Conservation (phyloP, 2,113 vertebrate species). For the Hipposideros armiger region DNA sequence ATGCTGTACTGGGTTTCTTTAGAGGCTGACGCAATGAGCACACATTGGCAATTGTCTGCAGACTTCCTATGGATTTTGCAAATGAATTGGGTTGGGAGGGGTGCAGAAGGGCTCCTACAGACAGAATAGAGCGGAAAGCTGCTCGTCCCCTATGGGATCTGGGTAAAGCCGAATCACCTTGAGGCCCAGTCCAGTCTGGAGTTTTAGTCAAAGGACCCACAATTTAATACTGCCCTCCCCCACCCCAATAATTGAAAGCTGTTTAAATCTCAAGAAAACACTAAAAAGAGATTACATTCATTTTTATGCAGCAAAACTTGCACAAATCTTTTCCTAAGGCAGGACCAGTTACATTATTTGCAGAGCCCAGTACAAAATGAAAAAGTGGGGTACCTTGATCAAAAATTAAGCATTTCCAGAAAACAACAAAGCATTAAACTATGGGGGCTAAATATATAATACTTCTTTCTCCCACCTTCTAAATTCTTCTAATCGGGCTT, state of each 20-base stretch:
- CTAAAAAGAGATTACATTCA: neutral
- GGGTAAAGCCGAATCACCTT: neutral
- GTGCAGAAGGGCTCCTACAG: neutral
- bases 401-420: neutral
- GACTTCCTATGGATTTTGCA: neutral
- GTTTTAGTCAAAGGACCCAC: neutral
- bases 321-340: neutral
- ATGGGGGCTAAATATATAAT: too few relatives aligned
- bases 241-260: neutral
- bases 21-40: neutral
- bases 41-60: neutral
- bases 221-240: neutral
- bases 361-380: neutral
- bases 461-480: too few relatives aligned
- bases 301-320: neutral
- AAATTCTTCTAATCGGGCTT: too few relatives aligned
- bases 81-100: neutral
- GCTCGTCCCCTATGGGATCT: rapidly evolving
- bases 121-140: neutral
- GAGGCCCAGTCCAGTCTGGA: neutral
- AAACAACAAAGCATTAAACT: neutral
- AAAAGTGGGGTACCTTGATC: neutral
- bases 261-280: neutral
- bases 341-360: neutral
- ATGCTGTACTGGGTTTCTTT: neutral